Evolutionary conservation across 2,888 invertebrate genomes (phyloP).

Genomic region (Drosophila meridionalis): DNA sequence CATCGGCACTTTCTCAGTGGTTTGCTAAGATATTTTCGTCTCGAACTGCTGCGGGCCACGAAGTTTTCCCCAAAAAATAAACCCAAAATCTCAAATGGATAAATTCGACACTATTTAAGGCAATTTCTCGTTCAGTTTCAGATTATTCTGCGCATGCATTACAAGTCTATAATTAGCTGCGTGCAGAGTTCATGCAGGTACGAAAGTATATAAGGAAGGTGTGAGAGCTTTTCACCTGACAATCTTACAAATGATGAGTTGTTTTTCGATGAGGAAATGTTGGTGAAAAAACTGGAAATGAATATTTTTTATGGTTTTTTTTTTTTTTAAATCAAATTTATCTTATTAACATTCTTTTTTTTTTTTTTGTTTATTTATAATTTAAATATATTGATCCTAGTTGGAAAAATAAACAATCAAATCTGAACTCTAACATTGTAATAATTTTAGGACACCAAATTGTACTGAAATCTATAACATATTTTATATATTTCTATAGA

Average conservation of each 20-base stretch:
- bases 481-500: too few species aligned
- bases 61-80: slow-evolving; percentile 41
- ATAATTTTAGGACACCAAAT: too few species aligned
- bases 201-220: background rate
- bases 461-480: too few species aligned
- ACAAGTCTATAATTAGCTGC: slow-evolving; percentile 14
- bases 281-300: too few species aligned
- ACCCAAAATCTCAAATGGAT: slow-evolving; percentile 48
- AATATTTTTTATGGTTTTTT: too few species aligned
- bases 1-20: slow-evolving; percentile 33
- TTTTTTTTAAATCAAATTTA: too few species aligned
- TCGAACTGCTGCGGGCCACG: slow-evolving; percentile 51
- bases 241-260: background rate
- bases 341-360: too few species aligned
- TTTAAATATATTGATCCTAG: too few species aligned
- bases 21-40: slow-evolving; percentile 47
- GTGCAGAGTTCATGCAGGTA: background rate
- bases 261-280: background rate
- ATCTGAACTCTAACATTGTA: too few species aligned
- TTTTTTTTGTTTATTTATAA: too few species aligned
- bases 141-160: slow-evolving; percentile 8
- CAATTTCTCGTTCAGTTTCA: background rate
- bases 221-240: background rate
- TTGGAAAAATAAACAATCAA: too few species aligned
- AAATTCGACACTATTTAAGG: slow-evolving; percentile 33